These are phyloP conservation scores for Enteromius fasciolatus DNA, from an alignment of 2,797 vertebrate genomes.

Conservation along the genomic window DNA sequence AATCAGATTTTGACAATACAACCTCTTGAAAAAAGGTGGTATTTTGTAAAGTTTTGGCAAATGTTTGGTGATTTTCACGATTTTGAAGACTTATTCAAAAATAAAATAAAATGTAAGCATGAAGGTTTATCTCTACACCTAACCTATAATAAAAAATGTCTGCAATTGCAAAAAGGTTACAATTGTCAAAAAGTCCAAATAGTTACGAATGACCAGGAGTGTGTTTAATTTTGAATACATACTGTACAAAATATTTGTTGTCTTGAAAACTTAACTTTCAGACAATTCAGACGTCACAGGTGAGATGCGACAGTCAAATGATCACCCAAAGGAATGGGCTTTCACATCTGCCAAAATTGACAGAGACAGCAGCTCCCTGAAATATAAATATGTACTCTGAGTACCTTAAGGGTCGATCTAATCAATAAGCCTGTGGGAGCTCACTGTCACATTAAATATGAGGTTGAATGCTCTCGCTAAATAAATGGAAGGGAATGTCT, in stretches of 20 bases:
- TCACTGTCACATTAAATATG: constrained; percentile 71
- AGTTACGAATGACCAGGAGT: background rate
- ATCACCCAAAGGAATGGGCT: constrained; percentile 49
- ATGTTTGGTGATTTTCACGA: background rate
- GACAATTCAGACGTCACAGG: background rate
- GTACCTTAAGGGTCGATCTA: constrained; percentile 69
- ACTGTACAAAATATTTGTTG: background rate
- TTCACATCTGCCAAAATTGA: constrained; percentile 62
- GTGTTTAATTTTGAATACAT: background rate
- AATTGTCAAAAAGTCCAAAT: background rate
- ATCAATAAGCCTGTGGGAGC: constrained; percentile 70
- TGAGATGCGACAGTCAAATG: constrained; percentile 38
- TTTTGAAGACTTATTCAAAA: background rate
- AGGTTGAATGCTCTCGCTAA: constrained; percentile 59
- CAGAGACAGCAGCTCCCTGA: constrained; percentile 67
- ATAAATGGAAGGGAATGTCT: constrained; percentile 63
- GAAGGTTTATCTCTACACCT: background rate
- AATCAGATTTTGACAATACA: background rate
- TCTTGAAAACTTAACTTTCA: background rate
- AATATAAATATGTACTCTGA: constrained; percentile 72
- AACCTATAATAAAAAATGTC: background rate
- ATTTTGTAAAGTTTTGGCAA: background rate
- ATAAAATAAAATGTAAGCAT: background rate
- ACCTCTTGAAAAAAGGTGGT: background rate
- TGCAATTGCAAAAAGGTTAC: background rate